A percentile compares a stretch with the other conserved stretches of the same genome.
These are phyloP conservation scores for Corynorhinus townsendii DNA, from an alignment of 2,113 vertebrate species.

Conservation along the genomic window DNA sequence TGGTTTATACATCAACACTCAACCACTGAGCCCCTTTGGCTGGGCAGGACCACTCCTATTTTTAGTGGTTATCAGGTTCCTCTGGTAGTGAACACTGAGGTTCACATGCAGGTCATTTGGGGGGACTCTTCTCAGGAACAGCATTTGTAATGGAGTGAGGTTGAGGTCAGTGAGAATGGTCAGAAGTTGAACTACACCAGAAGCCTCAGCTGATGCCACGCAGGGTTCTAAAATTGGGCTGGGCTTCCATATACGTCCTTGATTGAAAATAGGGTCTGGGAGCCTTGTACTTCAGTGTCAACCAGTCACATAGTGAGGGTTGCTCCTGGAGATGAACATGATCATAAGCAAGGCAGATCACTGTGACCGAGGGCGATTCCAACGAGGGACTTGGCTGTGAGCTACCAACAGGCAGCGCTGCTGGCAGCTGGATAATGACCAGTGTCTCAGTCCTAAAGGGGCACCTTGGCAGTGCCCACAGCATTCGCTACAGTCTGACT, in stretches of 20 bases:
- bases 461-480: too few relatives aligned
- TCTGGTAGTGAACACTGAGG: not conserved
- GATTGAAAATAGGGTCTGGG: not conserved
- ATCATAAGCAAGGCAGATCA: not conserved
- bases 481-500: not conserved
- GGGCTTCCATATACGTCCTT: not conserved
- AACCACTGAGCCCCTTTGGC: too few relatives aligned
- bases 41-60: not conserved
- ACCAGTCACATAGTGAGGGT: not conserved
- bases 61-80: not conserved
- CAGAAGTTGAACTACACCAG: not conserved
- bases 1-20: too few relatives aligned
- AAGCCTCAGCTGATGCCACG: not conserved
- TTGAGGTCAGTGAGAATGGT: not conserved
- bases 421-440: not conserved
- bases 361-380: not conserved
- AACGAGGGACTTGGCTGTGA: not conserved
- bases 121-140: not conserved
- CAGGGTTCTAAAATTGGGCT: not conserved
- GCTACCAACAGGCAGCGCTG: not conserved
- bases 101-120: not conserved
- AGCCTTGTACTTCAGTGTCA: not conserved
- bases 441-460: not conserved
- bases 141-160: not conserved
- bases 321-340: not conserved